A percentile compares a stretch with the other conserved stretches of the same genome.
Conservation (phyloP, 2,797 vertebrate genomes). For the Dryobates pubescens region DNA sequence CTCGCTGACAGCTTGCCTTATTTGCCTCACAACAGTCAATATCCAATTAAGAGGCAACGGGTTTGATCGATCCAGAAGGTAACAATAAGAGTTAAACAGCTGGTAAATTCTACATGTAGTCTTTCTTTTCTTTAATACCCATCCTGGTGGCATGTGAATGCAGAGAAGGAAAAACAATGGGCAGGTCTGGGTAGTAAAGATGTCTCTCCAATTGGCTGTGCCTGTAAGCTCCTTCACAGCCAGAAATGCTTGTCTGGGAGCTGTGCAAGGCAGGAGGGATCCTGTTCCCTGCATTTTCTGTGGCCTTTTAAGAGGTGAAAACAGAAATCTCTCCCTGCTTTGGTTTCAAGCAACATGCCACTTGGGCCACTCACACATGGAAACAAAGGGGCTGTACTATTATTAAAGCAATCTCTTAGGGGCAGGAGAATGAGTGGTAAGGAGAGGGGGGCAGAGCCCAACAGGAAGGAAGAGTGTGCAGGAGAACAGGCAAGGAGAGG, state of each 20-base stretch:
- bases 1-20: conserved; percentile 38
- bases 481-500: conserved; percentile 5
- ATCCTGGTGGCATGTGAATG: background rate
- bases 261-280: background rate
- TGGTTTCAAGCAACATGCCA: background rate
- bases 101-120: background rate
- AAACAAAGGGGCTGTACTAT: conserved; percentile 4
- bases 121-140: conserved; percentile 27
- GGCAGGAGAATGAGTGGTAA: background rate
- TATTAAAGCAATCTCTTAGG: conserved; percentile 42
- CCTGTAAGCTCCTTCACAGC: background rate
- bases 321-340: conserved; percentile 22
- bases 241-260: background rate
- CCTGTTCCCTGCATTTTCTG: background rate
- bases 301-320: conserved; percentile 36
- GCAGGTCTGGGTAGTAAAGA: conserved; percentile 1
- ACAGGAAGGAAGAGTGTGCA: background rate
- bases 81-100: conserved; percentile 59
- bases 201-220: background rate
- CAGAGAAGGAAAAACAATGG: conserved; percentile 2
- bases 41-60: conserved; percentile 58
- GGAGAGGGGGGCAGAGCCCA: background rate
- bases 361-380: conserved; percentile 18
- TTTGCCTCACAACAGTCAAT: conserved; percentile 70
- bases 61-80: conserved; percentile 56